Evolutionary conservation across 2,888 invertebrate species (phyloP), one percentile per base, ranked within the genome.

Genomic region (Chrysodeixis includens): DNA sequence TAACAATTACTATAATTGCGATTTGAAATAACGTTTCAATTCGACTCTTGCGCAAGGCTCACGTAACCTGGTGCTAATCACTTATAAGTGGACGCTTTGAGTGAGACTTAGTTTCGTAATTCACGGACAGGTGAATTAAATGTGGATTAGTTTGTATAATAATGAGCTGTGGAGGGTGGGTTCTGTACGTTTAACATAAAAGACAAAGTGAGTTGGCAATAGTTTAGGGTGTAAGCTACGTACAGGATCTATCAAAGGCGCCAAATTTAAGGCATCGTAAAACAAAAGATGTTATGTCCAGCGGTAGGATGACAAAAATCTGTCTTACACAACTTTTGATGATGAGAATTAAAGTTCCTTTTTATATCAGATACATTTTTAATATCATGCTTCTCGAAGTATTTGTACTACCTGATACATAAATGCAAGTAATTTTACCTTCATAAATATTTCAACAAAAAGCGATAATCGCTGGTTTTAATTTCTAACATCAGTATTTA

Each of bases 1-100:
- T 76, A 76, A 78, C 76, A 74, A 81, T 83, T 70, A 78, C 49
- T 64, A 57, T 79, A 74, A 83, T 83, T 74, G 73, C 76, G 63
- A 65, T 62, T 58, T 35, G 54, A 67, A 66, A 66, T 71, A 76
- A 80, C 76, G 69, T 76, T 72, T 66, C 74, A 68, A 82, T 78
- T 73, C 62, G 51, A 69, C 71, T 68, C 75, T 78, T 75, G 64
- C 62, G 71, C 68, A 80, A 73, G 44, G 56, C 12, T 8, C 35
- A 30, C 56, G 30, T 61, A 56, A 49, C 9, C 18, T n/a, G 46
- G 56, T 56, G 71, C 56, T 71, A 69, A 78, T 67, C 66, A 56
- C 46, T 57, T 8, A 52, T 44, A 49, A 56, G 54, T 62, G 65
- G 70, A 18, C 61, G 56, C 51, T 67, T 62, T 3, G 12, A 52